Evolutionary conservation across 2,113 vertebrate genomes (phyloP).

Genomic region (Percopsis transmontana): DNA sequence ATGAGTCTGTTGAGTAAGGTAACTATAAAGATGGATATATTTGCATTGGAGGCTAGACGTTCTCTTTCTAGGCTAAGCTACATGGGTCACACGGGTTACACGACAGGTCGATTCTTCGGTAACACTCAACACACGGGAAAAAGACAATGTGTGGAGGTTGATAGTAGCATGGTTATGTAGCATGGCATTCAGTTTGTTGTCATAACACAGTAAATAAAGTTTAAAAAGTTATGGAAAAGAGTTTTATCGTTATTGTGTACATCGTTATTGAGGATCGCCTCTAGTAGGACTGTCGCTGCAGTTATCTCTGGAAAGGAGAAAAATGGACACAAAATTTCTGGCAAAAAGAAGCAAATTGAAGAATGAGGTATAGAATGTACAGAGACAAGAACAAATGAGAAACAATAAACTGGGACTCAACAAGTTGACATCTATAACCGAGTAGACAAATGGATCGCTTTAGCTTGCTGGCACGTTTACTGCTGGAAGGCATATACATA

Average conservation of each 20-base stretch:
- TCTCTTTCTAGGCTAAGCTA: too few species aligned
- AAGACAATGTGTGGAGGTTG: too few species aligned
- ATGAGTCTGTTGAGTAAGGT: too few species aligned
- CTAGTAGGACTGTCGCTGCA: neutral
- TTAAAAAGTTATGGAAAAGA: too few species aligned
- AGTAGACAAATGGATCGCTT: conserved; percentile 31
- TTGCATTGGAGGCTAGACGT: too few species aligned
- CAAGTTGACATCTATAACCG: conserved; percentile 25
- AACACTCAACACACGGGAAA: too few species aligned
- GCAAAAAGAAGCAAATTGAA: neutral
- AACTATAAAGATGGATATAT: too few species aligned
- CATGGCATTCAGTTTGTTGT: too few species aligned
- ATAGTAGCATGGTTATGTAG: too few species aligned
- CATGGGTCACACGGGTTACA: too few species aligned
- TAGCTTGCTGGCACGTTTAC: conserved; percentile 14
- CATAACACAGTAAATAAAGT: too few species aligned
- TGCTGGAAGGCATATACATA: conserved; percentile 29
- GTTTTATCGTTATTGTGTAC: neutral
- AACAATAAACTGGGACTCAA: conserved; percentile 30
- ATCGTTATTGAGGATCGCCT: neutral
- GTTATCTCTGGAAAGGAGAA: neutral
- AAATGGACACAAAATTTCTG: neutral
- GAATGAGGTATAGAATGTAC: conserved; percentile 15
- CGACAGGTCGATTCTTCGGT: too few species aligned
- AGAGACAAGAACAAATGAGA: conserved; percentile 25